Evolutionary conservation across 2,113 vertebrate species (phyloP), one percentile per base, ranked within the genome.

Genomic region (Oncorhynchus kisutch): DNA sequence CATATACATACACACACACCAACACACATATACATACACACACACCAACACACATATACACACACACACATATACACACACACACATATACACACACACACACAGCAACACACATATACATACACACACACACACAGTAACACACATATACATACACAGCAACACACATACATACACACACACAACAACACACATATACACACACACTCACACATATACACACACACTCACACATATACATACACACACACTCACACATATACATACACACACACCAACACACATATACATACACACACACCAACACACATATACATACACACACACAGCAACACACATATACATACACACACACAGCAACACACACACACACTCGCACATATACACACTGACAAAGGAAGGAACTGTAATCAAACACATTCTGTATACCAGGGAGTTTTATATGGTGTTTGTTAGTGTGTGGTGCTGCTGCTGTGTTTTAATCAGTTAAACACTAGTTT

Each of bases 61-160:
- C 0, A 2, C 2, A 25, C 2, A 25, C 25, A 25, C 2, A 27
- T 0, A 27, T 0, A 27, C 2, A 27, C 25, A 27, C 2, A 27
- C 2, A 27, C 0, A 3, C 2, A 27, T 2, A 27, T 2, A 27
- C 2, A 3, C 2, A 27, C 2, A 27, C 27, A 27, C 2, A 27
- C 2, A 2, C 0, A 27, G 0, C 2, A 2, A 27, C 0, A 2
- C 2, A 27, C 25, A 2, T 0, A 27, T 2, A 27, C 2, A 2
- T 0, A 27, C 2, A 27, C 25, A 27, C 25, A 2, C 2, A 2
- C 2, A 27, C 2, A 2, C 0, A 27, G 0, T 3, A 0, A 27
- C 27, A 27, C 27, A 27, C 2, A 3, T 0, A 27, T 2, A 27
- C 27, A 27, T 0, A 27, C 2, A 27, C 0, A 27, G 0, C 2